A percentile compares a stretch with the other conserved stretches of the same genome.
These are phyloP conservation scores for Trichonephila inaurata DNA, from an alignment of 1,140 invertebrate species.

Conservation along the genomic window DNA sequence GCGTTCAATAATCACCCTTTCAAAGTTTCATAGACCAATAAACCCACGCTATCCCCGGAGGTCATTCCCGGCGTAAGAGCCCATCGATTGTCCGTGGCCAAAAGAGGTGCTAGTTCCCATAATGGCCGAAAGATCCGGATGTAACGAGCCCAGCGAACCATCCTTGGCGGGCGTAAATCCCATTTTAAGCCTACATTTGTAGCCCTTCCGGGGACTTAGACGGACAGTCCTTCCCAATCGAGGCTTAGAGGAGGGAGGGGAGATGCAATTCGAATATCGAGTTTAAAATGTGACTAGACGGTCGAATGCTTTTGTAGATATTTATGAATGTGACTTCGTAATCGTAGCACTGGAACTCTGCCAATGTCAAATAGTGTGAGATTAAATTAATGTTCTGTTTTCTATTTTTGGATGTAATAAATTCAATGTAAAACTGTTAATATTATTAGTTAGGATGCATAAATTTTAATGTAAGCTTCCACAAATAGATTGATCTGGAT, in stretches of 20 bases:
- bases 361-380: too few species aligned
- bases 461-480: too few species aligned
- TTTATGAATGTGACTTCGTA: too few species aligned
- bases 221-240: constrained; percentile 7
- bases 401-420: too few species aligned
- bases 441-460: too few species aligned
- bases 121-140: not conserved
- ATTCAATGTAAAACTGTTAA: too few species aligned
- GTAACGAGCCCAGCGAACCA: not conserved
- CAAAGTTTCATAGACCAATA: constrained; percentile 27
- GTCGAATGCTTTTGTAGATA: too few species aligned
- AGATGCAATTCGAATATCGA: not conserved
- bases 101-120: not conserved
- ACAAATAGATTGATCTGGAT: too few species aligned
- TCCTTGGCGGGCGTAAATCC: constrained; percentile 18
- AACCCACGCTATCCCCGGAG: not conserved
- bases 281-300: not conserved
- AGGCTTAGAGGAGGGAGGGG: not conserved
- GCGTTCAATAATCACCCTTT: not conserved
- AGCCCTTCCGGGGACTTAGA: not conserved
- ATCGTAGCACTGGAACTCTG: too few species aligned
- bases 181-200: constrained; percentile 25
- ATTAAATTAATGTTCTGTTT: too few species aligned
- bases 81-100: not conserved
- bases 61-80: not conserved